Evolutionary conservation across 2,797 vertebrate genomes (phyloP), one percentile per base, ranked within the genome.

Genomic region (Petrocephalus sullivani): DNA sequence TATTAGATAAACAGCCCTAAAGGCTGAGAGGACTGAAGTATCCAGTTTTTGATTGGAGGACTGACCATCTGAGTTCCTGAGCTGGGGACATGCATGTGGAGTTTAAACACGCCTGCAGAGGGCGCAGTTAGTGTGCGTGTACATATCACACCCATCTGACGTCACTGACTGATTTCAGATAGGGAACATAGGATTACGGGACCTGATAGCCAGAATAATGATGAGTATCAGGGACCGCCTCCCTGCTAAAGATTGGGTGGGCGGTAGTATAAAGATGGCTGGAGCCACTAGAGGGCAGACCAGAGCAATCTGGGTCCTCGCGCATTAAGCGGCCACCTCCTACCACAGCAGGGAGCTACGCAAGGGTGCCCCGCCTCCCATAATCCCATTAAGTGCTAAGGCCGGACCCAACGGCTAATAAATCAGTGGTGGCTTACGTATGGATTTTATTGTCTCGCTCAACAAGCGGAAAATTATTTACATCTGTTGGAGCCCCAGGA

Each of bases 371-470:
- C 51, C 21, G 58, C 82, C 61, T 16, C 56, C 81, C 23, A 53
- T 88, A 88, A 58, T 88, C 57, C 51, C 28, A 14, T 84, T 61
- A 88, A 88, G 82, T 14, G 33, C 19, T 37, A 46, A 87, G 33
- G 75, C 71, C 2, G 3, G 33, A 4, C 9, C n/a, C 37, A 23
- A 64, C 9, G 57, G 41, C 57, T 88, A 85, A 85, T 88, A 67
- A 85, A 85, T 88, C 87, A 88, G n/a, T 21, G 10, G 60, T 71
- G 46, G 21, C 82, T 85, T 86, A 71, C 54, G 67, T 75, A 88
- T 86, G 82, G 60, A 88, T 88, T 86, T 86, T 41, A 60, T 75
- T 67, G 19, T 85, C 83, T 86, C 41, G 75, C 75, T 88, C 75
- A 88, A 82, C 56, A 83, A 82, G 75, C 71, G 21, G 12, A 61